Percentiles rank a stretch among this genome's conserved stretches.
phyloP scores from a whole-genome alignment of 1,140 invertebrate species.

The Leguminivora glycinivorella region DNA sequence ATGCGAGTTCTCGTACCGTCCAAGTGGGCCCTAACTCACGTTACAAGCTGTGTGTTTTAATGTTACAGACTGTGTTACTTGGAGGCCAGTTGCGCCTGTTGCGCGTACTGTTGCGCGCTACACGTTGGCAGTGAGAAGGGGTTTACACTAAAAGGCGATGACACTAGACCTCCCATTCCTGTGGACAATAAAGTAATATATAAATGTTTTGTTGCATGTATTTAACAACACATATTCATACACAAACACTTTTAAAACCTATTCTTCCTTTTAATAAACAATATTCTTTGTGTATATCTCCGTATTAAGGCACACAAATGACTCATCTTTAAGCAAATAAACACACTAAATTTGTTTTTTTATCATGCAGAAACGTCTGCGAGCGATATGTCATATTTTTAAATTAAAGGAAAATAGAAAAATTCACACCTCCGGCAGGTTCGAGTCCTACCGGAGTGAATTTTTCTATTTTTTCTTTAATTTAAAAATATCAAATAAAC shows the following conservation, averaged over 20 bases:
- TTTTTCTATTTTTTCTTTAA: too few species aligned
- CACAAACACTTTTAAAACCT: background rate
- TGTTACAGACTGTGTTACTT: conserved; percentile 82
- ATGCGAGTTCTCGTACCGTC: too few species aligned
- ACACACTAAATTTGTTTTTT: conserved; percentile 17
- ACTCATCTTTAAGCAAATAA: conserved; percentile 23
- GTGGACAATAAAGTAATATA: conserved; percentile 58
- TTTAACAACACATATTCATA: background rate
- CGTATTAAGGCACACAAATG: background rate
- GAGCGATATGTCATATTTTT: too few species aligned
- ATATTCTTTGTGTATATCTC: background rate
- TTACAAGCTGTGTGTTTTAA: conserved; percentile 9
- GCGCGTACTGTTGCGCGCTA: conserved; percentile 90
- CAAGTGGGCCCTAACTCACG: background rate
- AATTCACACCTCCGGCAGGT: too few species aligned
- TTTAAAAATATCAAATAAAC: too few species aligned
- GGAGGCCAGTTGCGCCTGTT: conserved; percentile 89
- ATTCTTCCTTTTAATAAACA: background rate
- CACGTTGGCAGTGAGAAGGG: conserved; percentile 94
- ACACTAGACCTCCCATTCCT: conserved; percentile 89
- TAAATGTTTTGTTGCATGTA: conserved; percentile 3
- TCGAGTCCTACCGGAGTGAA: too few species aligned
- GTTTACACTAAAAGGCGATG: conserved; percentile 92
- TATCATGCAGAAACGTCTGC: too few species aligned
- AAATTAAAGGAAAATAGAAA: too few species aligned